These are phyloP conservation scores for Chrysotoxum bicinctum DNA, from an alignment of 2,888 invertebrate species.

Conservation along the genomic window DNA sequence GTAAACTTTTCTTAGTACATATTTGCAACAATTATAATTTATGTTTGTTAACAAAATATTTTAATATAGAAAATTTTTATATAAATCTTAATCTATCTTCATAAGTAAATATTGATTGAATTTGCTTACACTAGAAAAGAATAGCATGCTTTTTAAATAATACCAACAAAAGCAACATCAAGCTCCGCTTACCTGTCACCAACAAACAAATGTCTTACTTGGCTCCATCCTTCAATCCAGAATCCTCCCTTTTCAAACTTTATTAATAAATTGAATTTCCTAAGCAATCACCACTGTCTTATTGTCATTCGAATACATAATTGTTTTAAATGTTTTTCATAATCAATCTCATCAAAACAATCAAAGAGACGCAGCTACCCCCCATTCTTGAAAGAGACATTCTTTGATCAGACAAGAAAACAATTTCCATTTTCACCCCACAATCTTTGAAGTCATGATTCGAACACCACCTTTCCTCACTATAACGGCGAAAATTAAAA, in stretches of 20 bases:
- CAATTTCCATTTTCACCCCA: slow-evolving; percentile 35
- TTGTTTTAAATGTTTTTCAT: slow-evolving; percentile 52
- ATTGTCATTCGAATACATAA: slow-evolving; percentile 33
- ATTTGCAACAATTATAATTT: too few species aligned
- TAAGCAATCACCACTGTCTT: not conserved
- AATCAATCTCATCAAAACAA: slow-evolving; percentile 40
- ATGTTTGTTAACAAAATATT: too few species aligned
- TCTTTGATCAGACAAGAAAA: slow-evolving; percentile 56
- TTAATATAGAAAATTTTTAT: too few species aligned
- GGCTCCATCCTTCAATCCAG: not conserved
- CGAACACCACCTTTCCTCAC: slow-evolving; percentile 20
- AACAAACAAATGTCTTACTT: not conserved
- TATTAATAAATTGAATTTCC: not conserved
- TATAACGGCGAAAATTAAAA: slow-evolving; percentile 36
- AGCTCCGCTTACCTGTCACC: not conserved
- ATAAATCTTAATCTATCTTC: too few species aligned
- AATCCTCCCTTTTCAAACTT: not conserved
- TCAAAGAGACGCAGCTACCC: not conserved
- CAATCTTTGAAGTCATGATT: not conserved
- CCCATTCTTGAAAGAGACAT: slow-evolving; percentile 22
- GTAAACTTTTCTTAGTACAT: too few species aligned
- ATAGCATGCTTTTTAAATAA: too few species aligned
- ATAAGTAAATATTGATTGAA: too few species aligned
- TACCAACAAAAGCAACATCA: not conserved
- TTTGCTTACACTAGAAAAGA: too few species aligned